Percentiles rank a stretch among this genome's conserved stretches.
Conservation (phyloP, 92 coral and sea anemone species). For the Diadumene lineata region DNA sequence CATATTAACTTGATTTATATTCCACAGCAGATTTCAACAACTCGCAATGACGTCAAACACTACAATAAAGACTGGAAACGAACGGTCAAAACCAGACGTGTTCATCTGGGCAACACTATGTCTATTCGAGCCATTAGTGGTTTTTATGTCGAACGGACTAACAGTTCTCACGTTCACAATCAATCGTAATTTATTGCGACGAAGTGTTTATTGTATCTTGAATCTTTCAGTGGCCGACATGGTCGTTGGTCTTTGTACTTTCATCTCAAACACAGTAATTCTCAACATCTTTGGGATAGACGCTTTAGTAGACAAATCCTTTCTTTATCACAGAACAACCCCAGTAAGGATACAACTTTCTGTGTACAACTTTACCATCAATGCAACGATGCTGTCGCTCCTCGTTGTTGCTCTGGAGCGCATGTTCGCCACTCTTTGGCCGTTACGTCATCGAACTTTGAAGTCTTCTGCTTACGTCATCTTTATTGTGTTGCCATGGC, state of each 20-base stretch:
- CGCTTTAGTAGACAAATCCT: conserved; percentile 11
- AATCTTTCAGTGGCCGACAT: conserved; percentile 20
- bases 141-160: neutral
- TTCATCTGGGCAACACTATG: neutral
- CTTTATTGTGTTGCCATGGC: conserved; percentile 1
- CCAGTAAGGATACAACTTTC: conserved; percentile 8
- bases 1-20: neutral
- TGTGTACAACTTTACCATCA: conserved; percentile 18
- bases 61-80: neutral
- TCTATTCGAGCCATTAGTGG: neutral
- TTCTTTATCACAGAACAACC: neutral
- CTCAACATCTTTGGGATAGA: conserved; percentile 3
- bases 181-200: conserved; percentile 1
- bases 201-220: conserved; percentile 7
- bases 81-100: neutral
- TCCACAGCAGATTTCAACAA: neutral
- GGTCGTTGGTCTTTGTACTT: conserved; percentile 19
- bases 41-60: neutral
- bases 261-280: neutral
- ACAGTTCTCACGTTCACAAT: conserved; percentile 14
- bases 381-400: conserved; percentile 14
- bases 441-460: conserved; percentile 18
- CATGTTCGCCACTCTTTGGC: neutral
- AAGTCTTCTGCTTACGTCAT: neutral
- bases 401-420: conserved; percentile 30